Evolutionary conservation across 2,797 vertebrate species (phyloP), one percentile per base, ranked within the genome.

Genomic region (Eidolon dupreanum): DNA sequence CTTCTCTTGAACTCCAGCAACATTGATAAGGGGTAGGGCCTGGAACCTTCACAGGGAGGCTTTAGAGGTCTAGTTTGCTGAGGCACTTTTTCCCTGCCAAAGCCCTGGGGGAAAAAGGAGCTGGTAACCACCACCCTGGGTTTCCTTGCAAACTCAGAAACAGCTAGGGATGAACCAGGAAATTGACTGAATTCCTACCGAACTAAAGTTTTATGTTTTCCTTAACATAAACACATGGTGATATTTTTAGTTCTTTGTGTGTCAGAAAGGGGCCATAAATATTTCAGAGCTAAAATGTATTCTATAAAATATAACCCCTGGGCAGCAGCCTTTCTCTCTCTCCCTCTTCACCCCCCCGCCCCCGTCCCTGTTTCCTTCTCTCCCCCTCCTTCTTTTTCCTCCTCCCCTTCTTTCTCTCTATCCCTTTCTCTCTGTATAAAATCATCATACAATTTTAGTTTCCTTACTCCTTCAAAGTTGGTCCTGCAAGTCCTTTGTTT

Each of bases 141-240:
- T 94, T 98, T 97, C 96, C 92, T 81, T 11, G 31, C 94, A 97
- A 82, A 82, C 94, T 98, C 90, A 84, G 95, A 97, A 98, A 94
- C 11, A 65, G 46, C 93, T 82, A 92, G 82, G 95, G 98, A 97
- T 68, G 15, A 79, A 96, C 85, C 93, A 97, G 97, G 98, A 98
- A 98, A 98, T 98, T 92, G 97, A 96, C 92, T 97, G 97, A 98
- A 98, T 98, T 98, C 97, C 98, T 98, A 94, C 61, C 24, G 88
- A 87, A 84, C 93, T 88, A 6, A 92, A 90, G 88, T 94, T 92
- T 95, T 96, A 93, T 88, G 87, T 90, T 94, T 96, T 93, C 88
- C 68, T 93, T 94, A 92, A 82, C 87, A 93, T 79, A 97, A 97
- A 92, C 93, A 95, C 22, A 53, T 8, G 31, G 94, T 85, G 97